A percentile compares a stretch with the other conserved stretches of the same genome.
Conservation (phyloP, 2,797 vertebrate species). For the Sebastes kiyomatsui region DNA sequence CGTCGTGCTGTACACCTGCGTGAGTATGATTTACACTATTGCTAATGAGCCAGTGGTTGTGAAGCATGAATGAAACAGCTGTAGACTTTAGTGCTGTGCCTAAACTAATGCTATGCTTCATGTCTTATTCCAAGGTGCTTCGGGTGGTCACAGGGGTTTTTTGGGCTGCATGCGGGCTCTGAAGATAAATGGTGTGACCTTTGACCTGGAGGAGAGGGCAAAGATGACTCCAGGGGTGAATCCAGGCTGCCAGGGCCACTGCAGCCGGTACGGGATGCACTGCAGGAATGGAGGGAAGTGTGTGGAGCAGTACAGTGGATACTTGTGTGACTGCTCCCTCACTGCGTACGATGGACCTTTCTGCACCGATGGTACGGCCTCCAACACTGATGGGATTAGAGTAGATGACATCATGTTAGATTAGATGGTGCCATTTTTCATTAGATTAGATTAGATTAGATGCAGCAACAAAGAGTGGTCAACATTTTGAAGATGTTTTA, state of each 20-base stretch:
- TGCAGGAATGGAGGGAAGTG: constrained; percentile 94
- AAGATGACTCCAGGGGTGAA: constrained; percentile 89
- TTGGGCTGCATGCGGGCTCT: constrained; percentile 95
- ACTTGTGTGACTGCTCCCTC: constrained; percentile 91
- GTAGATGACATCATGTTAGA: neutral
- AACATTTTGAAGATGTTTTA: neutral
- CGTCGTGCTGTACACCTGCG: neutral
- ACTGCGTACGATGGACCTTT: constrained; percentile 93
- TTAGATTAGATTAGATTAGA: neutral
- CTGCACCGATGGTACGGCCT: constrained; percentile 89
- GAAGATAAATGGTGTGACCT: constrained; percentile 90
- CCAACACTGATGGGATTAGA: neutral
- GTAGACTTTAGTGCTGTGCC: neutral
- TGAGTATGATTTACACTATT: neutral
- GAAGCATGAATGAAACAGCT: neutral
- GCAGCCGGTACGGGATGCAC: constrained; percentile 89
- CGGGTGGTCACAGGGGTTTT: constrained; percentile 92
- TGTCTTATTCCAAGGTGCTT: constrained; percentile 84
- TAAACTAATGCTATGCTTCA: neutral
- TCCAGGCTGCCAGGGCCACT: constrained; percentile 95
- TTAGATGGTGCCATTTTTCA: neutral
- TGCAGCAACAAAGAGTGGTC: neutral
- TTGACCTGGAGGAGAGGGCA: constrained; percentile 92
- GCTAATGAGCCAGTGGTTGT: neutral
- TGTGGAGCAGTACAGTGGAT: constrained; percentile 93